Conservation (phyloP, 2,113 vertebrate species). For the Otocyon megalotis region DNA sequence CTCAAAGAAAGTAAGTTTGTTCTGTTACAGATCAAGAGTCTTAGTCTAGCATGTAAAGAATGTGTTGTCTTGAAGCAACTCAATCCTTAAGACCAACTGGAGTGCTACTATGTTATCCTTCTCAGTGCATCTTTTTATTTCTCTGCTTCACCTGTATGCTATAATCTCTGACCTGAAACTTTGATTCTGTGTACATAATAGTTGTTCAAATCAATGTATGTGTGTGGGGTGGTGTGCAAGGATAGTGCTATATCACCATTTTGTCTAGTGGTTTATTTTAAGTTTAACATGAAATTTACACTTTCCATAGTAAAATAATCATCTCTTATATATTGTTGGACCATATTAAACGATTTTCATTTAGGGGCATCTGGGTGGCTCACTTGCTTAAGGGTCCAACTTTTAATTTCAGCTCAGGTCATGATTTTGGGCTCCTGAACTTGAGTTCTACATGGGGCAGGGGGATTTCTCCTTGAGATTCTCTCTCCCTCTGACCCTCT, state of each 20-base stretch:
- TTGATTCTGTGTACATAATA: neutral
- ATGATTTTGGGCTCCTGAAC: neutral
- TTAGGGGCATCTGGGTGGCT: neutral
- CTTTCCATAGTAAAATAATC: neutral
- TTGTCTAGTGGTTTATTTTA: neutral
- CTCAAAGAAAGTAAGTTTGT: neutral
- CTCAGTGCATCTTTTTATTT: neutral
- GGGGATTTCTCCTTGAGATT: neutral
- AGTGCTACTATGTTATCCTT: neutral
- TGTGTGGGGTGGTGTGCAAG: neutral
- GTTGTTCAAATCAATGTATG: neutral
- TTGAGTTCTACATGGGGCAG: neutral
- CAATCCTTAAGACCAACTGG: neutral
- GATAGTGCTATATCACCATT: neutral
- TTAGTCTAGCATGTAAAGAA: neutral
- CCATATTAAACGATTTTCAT: neutral
- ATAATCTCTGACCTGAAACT: neutral
- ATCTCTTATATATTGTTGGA: neutral
- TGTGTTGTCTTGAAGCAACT: neutral
- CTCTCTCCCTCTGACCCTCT: neutral
- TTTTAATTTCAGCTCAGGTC: neutral
- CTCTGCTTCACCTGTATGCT: neutral
- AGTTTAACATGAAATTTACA: conserved; percentile 56
- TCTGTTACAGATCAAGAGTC: neutral
- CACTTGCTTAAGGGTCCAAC: neutral